phyloP scores from a whole-genome alignment of 2,797 vertebrate genomes.

The Ciconia nigra region DNA sequence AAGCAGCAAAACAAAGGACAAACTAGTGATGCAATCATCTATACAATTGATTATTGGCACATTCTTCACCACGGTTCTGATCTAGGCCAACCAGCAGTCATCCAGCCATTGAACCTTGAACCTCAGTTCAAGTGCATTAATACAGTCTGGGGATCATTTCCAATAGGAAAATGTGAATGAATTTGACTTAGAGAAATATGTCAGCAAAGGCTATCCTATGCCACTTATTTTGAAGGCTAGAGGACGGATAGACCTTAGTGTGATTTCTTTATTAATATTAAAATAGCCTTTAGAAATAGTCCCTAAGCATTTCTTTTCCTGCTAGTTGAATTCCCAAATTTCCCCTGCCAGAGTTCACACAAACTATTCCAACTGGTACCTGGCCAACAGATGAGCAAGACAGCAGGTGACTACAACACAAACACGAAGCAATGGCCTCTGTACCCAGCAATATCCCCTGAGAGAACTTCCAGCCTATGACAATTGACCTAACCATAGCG shows the following conservation, averaged over 20 bases:
- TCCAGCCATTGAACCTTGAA: not conserved
- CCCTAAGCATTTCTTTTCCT: not conserved
- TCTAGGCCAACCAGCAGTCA: not conserved
- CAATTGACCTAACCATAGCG: not conserved
- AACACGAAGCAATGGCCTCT: not conserved
- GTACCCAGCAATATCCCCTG: not conserved
- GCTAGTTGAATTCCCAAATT: not conserved
- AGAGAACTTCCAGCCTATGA: not conserved
- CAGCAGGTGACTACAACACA: not conserved
- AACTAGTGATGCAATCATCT: accelerated
- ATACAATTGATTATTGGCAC: not conserved
- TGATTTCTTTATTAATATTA: not conserved
- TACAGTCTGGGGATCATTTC: not conserved
- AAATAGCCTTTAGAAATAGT: not conserved
- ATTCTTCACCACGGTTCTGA: not conserved
- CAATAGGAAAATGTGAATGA: not conserved
- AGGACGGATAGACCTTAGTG: not conserved
- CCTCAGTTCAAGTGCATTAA: not conserved
- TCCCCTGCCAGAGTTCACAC: not conserved
- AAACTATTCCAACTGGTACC: not conserved
- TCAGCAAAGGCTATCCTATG: not conserved
- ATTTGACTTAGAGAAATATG: not conserved
- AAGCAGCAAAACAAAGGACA: not conserved
- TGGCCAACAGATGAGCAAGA: not conserved
- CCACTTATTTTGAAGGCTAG: not conserved